phyloP scores from a whole-genome alignment of 1,140 invertebrate genomes.

The Sitobion miscanthi region DNA sequence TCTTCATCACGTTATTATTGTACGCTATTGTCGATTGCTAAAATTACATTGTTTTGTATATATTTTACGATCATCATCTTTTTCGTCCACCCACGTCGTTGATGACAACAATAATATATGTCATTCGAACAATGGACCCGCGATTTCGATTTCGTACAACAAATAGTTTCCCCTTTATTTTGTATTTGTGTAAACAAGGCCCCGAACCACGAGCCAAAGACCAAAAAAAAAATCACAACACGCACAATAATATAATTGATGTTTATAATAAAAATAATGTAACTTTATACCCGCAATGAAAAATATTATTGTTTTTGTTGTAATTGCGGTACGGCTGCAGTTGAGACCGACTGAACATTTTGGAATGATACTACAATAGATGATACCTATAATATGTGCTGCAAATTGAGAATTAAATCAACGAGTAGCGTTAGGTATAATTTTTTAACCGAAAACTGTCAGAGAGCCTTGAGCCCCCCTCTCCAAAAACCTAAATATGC shows the following conservation, averaged over 20 bases:
- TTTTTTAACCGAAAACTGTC: not conserved
- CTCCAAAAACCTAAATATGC: not conserved
- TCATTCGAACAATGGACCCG: slow-evolving; percentile 24
- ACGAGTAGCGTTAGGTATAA: not conserved
- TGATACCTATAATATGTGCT: not conserved
- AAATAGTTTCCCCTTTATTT: slow-evolving; percentile 8
- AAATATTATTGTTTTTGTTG: not conserved
- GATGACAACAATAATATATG: not conserved
- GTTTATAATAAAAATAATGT: not conserved
- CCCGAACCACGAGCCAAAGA: not conserved
- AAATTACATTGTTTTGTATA: not conserved
- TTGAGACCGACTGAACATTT: not conserved
- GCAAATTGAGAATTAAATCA: not conserved
- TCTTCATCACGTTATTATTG: not conserved
- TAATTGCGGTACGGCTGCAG: not conserved
- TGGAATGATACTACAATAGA: not conserved
- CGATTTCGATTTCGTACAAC: not conserved
- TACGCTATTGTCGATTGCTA: not conserved
- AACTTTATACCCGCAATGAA: not conserved
- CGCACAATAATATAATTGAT: not conserved
- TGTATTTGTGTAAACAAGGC: not conserved
- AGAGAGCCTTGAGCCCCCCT: too few relatives aligned
- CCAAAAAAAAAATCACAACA: not conserved
- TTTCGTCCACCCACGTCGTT: not conserved
- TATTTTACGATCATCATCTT: not conserved